Evolutionary conservation across 92 coral and sea anemone genomes (phyloP).

Genomic region (Phymanthus crucifer): DNA sequence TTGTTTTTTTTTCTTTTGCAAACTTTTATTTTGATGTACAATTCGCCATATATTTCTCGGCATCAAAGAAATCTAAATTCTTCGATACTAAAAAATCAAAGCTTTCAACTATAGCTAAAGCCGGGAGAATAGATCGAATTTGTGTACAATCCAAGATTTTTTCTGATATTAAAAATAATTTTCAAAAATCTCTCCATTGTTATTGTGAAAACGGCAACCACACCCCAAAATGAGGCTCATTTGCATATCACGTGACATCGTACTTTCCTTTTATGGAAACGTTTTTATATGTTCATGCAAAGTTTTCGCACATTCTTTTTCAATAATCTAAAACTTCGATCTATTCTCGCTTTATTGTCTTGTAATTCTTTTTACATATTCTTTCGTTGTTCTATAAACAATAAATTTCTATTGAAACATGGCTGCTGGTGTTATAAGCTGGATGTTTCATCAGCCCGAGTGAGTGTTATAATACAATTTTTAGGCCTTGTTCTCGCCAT

Average conservation of each 20-base stretch:
- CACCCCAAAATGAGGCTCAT: neutral
- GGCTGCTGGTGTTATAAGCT: conserved; percentile 8
- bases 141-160: neutral
- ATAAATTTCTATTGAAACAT: neutral
- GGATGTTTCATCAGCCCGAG: neutral
- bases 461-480: neutral
- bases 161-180: neutral
- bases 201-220: neutral
- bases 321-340: conserved; percentile 9
- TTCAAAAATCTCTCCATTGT: neutral
- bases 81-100: conserved; percentile 24
- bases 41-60: conserved; percentile 17
- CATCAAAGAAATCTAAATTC: conserved; percentile 14
- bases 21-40: conserved; percentile 19
- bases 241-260: neutral
- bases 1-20: conserved; percentile 18
- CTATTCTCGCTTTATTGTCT: conserved; percentile 39
- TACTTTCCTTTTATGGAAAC: neutral
- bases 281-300: neutral
- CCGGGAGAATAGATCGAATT: conserved; percentile 27
- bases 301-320: too few species aligned
- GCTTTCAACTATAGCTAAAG: conserved; percentile 34
- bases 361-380: conserved; percentile 5
- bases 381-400: conserved; percentile 7
- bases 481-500: neutral